phyloP scores from a whole-genome alignment of 1,140 invertebrate genomes.

The Cotesia chilonis region DNA sequence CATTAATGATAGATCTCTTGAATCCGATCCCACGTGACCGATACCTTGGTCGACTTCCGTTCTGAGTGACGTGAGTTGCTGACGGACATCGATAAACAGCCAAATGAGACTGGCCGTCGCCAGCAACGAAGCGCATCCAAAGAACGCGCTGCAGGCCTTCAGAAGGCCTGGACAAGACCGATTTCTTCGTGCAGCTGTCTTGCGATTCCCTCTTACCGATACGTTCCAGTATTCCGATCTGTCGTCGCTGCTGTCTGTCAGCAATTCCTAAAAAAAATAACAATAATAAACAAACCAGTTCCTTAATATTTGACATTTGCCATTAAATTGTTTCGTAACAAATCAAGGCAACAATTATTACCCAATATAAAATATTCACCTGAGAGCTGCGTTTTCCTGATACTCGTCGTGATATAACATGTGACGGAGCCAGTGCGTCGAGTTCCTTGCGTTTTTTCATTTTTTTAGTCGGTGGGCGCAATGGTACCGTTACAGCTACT shows the following conservation, averaged over 20 bases:
- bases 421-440: constrained; percentile 64
- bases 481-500: constrained; percentile 62
- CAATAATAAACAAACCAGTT: constrained; percentile 28
- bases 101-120: constrained; percentile 73
- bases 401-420: constrained; percentile 55
- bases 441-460: constrained; percentile 69
- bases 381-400: constrained; percentile 62
- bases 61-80: constrained; percentile 72
- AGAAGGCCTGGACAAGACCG: constrained; percentile 64
- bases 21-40: constrained; percentile 26
- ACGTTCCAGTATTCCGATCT: constrained; percentile 62
- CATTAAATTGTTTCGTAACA: neutral
- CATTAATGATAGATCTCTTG: neutral
- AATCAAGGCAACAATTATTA: neutral
- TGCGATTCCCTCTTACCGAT: constrained; percentile 52
- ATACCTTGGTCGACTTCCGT: constrained; percentile 75
- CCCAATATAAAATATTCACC: constrained; percentile 46
- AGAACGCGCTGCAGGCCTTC: constrained; percentile 70
- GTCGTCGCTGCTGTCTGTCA: constrained; percentile 70
- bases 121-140: constrained; percentile 72
- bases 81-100: constrained; percentile 74
- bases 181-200: constrained; percentile 50
- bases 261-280: constrained; percentile 55
- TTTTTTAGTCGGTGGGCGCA: constrained; percentile 65
- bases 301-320: constrained; percentile 10